Conservation (phyloP, 2,113 vertebrate genomes). For the Colinus virginianus region DNA sequence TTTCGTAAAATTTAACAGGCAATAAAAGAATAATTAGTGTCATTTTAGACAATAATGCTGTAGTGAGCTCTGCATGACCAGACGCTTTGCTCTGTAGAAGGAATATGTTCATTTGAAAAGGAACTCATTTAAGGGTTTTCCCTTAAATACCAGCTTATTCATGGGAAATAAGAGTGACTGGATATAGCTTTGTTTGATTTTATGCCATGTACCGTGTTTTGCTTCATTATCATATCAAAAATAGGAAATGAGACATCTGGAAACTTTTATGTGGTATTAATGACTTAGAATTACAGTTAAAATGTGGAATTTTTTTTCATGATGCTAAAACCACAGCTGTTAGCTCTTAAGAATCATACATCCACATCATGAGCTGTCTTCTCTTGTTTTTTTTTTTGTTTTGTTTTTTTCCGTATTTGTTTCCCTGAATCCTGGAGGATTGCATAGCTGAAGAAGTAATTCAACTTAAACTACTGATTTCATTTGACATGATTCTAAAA, state of each 20-base stretch:
- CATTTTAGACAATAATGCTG: background rate
- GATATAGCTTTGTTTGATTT: background rate
- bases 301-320: background rate
- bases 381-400: background rate
- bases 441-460: background rate
- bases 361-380: background rate
- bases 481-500: background rate
- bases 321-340: constrained; percentile 8
- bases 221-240: background rate
- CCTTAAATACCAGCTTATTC: background rate
- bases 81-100: background rate
- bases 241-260: background rate
- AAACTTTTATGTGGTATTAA: background rate
- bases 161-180: background rate
- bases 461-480: background rate
- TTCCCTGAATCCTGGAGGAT: background rate
- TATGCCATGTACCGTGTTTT: background rate
- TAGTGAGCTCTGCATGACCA: background rate
- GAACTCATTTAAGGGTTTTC: background rate
- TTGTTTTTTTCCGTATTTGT: background rate
- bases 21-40: background rate
- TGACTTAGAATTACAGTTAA: background rate
- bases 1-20: background rate
- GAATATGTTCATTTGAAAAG: background rate
- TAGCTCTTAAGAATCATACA: background rate